Evolutionary conservation across 1,140 invertebrate species (phyloP).

Genomic region (Ips nitidus): DNA sequence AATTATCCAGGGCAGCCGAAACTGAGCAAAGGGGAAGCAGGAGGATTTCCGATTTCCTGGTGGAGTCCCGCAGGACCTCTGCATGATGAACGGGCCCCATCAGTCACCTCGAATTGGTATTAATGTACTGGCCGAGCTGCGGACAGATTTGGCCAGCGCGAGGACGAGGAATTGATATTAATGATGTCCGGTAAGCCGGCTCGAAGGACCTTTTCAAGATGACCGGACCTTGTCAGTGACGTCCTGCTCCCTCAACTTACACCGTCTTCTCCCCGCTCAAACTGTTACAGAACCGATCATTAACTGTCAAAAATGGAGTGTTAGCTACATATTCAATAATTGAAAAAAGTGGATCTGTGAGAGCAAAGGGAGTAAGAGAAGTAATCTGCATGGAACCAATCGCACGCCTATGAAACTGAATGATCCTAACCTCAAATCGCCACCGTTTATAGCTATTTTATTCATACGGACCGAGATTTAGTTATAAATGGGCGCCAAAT

Average conservation of each 20-base stretch:
- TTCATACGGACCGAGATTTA: slow-evolving; percentile 47
- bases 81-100: slow-evolving; percentile 49
- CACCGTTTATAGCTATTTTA: slow-evolving; percentile 48
- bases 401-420: neutral
- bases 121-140: slow-evolving; percentile 48
- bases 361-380: too few relatives aligned
- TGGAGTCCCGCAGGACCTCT: slow-evolving; percentile 38
- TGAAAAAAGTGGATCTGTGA: too few relatives aligned
- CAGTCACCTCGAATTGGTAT: slow-evolving; percentile 52
- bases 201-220: slow-evolving; percentile 17
- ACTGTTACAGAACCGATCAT: too few relatives aligned
- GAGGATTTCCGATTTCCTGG: slow-evolving; percentile 29
- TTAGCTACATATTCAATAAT: too few relatives aligned
- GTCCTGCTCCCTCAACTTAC: neutral
- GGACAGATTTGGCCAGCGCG: slow-evolving; percentile 47
- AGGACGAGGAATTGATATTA: slow-evolving; percentile 49
- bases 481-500: slow-evolving; percentile 48
- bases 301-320: too few relatives aligned
- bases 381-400: too few relatives aligned
- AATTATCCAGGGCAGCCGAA: too few relatives aligned
- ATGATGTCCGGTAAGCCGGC: slow-evolving; percentile 39
- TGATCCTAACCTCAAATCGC: neutral
- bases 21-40: neutral
- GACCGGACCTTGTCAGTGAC: slow-evolving; percentile 27
- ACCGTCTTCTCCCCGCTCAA: neutral